phyloP scores from a whole-genome alignment of 2,113 vertebrate species.

The Nothocercus julius region DNA sequence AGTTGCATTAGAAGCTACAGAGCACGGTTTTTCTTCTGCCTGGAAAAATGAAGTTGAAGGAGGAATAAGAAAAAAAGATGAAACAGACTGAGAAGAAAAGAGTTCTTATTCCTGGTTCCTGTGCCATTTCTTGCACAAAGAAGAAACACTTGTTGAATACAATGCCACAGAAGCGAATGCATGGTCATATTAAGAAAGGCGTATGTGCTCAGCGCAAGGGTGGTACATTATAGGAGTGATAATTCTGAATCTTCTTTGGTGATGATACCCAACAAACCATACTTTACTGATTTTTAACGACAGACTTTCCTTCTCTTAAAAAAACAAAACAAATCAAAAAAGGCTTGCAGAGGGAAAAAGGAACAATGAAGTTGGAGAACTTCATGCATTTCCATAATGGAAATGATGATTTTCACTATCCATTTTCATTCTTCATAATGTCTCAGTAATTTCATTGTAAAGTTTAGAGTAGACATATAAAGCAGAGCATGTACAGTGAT shows the following conservation, averaged over 20 bases:
- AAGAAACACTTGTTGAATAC: neutral
- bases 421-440: neutral
- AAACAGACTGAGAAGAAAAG: neutral
- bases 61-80: neutral
- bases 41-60: neutral
- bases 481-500: fast-evolving
- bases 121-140: neutral
- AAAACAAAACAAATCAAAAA: too few species aligned
- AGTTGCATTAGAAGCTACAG: fast-evolving
- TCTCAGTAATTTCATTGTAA: neutral
- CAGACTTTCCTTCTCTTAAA: neutral
- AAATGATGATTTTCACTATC: neutral
- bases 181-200: neutral
- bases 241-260: neutral
- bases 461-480: neutral
- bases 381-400: neutral
- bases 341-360: neutral
- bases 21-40: neutral
- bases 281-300: neutral
- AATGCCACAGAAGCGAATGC: neutral
- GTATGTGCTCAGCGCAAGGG: neutral
- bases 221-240: neutral
- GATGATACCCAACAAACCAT: neutral
- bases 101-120: neutral
- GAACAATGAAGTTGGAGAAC: neutral